Base-by-base conservation (phyloP, 2,113 vertebrate genomes). In the Meleagris gallopavo region DNA sequence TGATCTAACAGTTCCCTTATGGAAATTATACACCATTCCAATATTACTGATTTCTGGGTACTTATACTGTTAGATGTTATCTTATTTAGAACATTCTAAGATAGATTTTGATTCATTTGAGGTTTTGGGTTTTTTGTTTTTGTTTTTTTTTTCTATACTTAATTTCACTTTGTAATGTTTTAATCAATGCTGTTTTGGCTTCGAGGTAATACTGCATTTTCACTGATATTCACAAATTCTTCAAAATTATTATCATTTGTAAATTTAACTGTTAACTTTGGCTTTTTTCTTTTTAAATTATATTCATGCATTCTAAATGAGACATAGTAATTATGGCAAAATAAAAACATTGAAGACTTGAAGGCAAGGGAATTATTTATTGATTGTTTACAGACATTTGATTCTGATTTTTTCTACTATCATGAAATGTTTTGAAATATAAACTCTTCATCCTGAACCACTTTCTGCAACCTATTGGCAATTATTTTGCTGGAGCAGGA, bases 21-120 rank as follows among this genome's bases (percentile, higher is more conserved):
- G 15, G 50, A 27, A 16, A 17, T 66, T 27, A 50, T 38, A 4
- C 1, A 58, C 40, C 87, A 10, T 72, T 85, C 30, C 29, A 57
- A 7, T 58, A 25, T 32, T 48, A 43, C 4, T n/a, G 3, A 36
- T 83, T 94, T 13, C n/a, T 0, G 0, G n/a, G 3, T 34, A 50
- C 7, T 55, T 86, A 11, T 57, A 36, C 32, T 10, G 22, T 61
- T 55, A 60, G 4, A 1, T 69, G 30, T 50, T 38, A 65, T 40
- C 58, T 65, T 81, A 58, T 46, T 89, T 52, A 81, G 34, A 67
- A 34, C 6, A 54, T 45, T 8, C 0, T 32, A 34, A 62, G 24
- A 5, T 38, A 69, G 13, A 14, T 79, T 78, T 92, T 83, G 13
- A 65, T 25, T n/a, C 7, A 71, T 3, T 3, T 69, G 41, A 60